Base-by-base conservation (phyloP, 2,113 vertebrate species). In the Dipodomys stephensi region DNA sequence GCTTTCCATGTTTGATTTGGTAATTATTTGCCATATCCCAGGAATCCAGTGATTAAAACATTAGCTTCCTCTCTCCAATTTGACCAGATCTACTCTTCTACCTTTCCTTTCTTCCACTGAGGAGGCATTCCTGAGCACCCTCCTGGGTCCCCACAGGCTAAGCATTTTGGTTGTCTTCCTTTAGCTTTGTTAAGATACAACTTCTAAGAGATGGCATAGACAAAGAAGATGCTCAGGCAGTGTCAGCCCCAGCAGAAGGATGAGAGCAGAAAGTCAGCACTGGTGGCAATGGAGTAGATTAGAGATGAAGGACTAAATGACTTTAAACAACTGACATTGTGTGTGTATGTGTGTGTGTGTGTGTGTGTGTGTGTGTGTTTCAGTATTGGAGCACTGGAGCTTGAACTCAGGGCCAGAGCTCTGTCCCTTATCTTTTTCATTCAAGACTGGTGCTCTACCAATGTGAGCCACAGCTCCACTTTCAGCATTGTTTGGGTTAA, bases 131-230 rank as follows among this genome's bases (percentile, higher is more conserved):
- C 13, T 49, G 35, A 46, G 9, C 46, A 39, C 68, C 2, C 49
- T 67, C 46, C 72, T 76, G 27, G 57, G 35, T 7, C 57, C 44
- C 49, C 64, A 57, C 71, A 69, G 46, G 8, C 28, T 57, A 2
- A 10, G 16, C 57, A 57, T 2, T 30, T 39, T 20, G 10, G 7
- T 19, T 79, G 35, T 72, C 22, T 68, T 78, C 69, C 39, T 71
- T 32, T 78, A 60, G n/a, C 53, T 64, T 71, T 81, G 67, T 83
- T 68, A 62, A 87, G 94, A 83, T 60, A 53, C 68, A 44, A 77
- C 44, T 57, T 90, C n/a, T 74, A 25, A n/a, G 53, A 68, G 49
- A 67, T 83, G 68, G 22, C 84, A 13, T 49, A 49, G 46, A 28
- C 20, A 32, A 18, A 80, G 8, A 35, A 25, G 53, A 35, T 20